Conservation (phyloP, 2,113 vertebrate genomes). For the Psammodynastes pulverulentus region DNA sequence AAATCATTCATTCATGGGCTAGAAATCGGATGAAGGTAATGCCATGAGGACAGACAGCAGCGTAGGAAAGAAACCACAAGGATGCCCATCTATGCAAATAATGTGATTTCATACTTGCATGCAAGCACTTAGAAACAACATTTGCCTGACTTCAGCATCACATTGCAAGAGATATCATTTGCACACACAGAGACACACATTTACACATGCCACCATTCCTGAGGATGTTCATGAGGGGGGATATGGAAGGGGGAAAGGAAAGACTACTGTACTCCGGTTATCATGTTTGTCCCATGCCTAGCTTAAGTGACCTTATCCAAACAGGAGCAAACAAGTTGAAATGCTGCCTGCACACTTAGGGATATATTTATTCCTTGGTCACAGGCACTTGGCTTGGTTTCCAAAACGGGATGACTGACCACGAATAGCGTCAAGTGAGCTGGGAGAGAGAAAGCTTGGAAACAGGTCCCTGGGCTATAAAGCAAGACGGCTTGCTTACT, state of each 20-base stretch:
- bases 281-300: neutral
- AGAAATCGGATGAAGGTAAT: neutral
- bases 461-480: neutral
- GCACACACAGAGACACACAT: accelerated
- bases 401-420: neutral
- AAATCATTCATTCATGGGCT: neutral
- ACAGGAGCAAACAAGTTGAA: neutral
- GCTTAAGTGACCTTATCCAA: neutral
- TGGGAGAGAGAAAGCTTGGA: neutral
- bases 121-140: neutral
- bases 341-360: neutral
- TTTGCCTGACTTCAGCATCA: neutral
- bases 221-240: neutral
- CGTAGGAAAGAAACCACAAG: neutral
- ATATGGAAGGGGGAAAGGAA: neutral
- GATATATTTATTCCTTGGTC: neutral
- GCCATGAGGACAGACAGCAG: neutral
- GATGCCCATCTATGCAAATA: neutral
- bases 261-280: neutral
- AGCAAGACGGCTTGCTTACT: neutral
- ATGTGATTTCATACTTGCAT: neutral
- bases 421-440: neutral
- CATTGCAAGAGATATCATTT: neutral
- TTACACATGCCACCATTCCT: neutral
- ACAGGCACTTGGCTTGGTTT: neutral